Evolutionary conservation across 2,113 vertebrate genomes (phyloP).

Genomic region (Cygnus atratus): DNA sequence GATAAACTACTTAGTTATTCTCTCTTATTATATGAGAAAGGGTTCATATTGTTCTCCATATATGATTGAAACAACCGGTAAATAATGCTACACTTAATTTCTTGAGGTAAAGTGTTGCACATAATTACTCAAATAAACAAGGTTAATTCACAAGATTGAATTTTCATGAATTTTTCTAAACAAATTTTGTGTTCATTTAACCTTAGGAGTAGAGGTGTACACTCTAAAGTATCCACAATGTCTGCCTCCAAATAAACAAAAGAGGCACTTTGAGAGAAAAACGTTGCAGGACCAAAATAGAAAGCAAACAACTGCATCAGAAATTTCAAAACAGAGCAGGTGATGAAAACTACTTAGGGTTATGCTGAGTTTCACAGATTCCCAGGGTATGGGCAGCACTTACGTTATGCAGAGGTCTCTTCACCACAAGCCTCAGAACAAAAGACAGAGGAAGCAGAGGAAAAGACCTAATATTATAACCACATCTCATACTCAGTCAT

Average conservation of each 20-base stretch:
- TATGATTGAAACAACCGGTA: neutral
- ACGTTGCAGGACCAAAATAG: neutral
- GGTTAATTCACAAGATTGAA: neutral
- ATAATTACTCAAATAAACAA: neutral
- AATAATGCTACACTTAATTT: neutral
- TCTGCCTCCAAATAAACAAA: neutral
- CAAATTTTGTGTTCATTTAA: neutral
- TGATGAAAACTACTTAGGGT: neutral
- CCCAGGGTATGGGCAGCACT: neutral
- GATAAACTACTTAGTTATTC: neutral
- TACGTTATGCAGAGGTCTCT: neutral
- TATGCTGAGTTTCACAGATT: neutral
- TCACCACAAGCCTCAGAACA: neutral
- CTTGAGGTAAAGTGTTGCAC: neutral
- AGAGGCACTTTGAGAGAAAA: neutral
- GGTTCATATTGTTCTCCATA: neutral
- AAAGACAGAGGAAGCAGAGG: neutral
- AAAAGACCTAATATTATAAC: neutral
- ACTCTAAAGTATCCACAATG: neutral
- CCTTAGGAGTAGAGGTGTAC: neutral
- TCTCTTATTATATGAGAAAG: neutral
- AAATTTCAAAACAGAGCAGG: neutral
- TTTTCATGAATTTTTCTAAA: neutral
- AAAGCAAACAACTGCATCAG: neutral
- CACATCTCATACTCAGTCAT: fast-evolving